These are phyloP conservation scores for Leptopilina boulardi DNA, from an alignment of 1,140 invertebrate species.

Conservation along the genomic window DNA sequence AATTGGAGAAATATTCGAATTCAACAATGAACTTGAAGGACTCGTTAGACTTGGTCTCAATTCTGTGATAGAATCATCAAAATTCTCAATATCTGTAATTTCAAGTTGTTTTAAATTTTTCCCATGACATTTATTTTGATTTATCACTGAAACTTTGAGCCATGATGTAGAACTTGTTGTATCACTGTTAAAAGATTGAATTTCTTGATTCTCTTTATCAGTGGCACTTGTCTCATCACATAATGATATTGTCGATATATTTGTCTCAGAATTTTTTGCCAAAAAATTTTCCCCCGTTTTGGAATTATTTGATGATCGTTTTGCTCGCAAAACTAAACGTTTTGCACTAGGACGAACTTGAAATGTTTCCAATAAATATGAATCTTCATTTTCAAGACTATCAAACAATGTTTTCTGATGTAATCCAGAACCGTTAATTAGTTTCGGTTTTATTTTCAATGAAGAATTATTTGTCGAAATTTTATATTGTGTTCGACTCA, in stretches of 20 bases:
- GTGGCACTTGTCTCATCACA: constrained; percentile 37
- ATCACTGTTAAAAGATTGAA: background rate
- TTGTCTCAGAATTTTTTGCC: constrained; percentile 45
- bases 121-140: background rate
- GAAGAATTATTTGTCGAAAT: background rate
- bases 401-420: constrained; percentile 81
- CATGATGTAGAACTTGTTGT: too few species aligned
- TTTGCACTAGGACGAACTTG: constrained; percentile 79
- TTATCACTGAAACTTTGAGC: background rate
- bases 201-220: constrained; percentile 64
- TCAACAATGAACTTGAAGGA: too few species aligned
- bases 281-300: constrained; percentile 26
- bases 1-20: constrained; percentile 36
- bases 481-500: background rate
- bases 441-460: background rate
- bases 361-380: constrained; percentile 78
- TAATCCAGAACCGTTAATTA: background rate
- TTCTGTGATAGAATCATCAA: background rate
- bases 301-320: constrained; percentile 45
- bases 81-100: background rate
- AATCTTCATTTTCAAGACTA: constrained; percentile 81
- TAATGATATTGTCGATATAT: constrained; percentile 5
- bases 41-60: background rate
- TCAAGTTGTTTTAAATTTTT: background rate
- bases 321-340: constrained; percentile 76